Conservation (phyloP, 2,888 invertebrate species). For the Oligia strigilis region DNA sequence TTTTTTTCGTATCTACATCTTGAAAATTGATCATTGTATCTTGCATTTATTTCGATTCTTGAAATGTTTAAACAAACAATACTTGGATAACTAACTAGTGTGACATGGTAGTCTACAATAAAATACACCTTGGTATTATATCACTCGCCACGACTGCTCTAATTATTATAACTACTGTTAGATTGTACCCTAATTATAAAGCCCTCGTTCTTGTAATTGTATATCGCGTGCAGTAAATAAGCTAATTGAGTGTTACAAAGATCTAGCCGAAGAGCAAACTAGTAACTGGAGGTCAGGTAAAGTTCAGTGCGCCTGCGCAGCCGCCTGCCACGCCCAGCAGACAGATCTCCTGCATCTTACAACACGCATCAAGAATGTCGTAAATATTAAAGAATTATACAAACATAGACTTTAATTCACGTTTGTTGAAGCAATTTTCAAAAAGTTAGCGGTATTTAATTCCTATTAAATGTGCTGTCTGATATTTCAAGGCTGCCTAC, state of each 20-base stretch:
- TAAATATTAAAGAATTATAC: conserved; percentile 65
- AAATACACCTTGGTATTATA: conserved; percentile 5
- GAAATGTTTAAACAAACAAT: not conserved
- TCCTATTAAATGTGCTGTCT: conserved; percentile 14
- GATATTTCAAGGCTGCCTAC: conserved; percentile 25
- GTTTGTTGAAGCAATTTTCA: conserved; percentile 31
- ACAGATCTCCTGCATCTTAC: conserved; percentile 68
- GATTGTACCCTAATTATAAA: conserved; percentile 33
- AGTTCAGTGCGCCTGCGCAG: conserved; percentile 76
- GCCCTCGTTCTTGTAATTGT: conserved; percentile 35
- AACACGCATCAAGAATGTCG: conserved; percentile 68
- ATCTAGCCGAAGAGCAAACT: conserved; percentile 66
- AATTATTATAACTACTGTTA: conserved; percentile 29
- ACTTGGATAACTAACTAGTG: not conserved
- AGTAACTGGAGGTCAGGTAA: conserved; percentile 77
- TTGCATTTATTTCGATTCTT: not conserved
- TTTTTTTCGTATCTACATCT: not conserved
- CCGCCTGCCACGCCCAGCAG: conserved; percentile 66
- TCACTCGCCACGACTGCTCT: conserved; percentile 4
- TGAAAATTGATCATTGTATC: not conserved
- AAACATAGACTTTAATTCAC: conserved; percentile 33
- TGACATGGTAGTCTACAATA: not conserved
- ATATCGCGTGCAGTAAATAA: conserved; percentile 61
- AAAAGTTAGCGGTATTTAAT: conserved; percentile 22
- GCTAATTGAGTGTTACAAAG: conserved; percentile 68